phyloP scores from a whole-genome alignment of 2,113 vertebrate genomes.

The Elaphurus davidianus region DNA sequence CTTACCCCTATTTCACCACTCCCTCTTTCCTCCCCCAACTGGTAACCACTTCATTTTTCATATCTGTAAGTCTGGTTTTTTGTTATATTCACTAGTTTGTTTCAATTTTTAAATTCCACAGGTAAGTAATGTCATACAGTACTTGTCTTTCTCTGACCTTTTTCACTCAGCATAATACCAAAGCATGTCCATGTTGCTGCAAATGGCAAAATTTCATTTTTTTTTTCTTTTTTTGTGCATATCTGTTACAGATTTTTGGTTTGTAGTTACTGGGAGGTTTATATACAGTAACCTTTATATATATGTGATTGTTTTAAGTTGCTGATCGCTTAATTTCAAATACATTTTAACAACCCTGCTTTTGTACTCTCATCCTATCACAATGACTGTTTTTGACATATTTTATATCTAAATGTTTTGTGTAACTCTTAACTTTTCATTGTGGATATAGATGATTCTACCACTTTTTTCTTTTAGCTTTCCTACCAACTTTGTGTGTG shows the following conservation, averaged over 20 bases:
- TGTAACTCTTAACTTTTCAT: too few species aligned
- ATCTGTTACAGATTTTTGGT: neutral
- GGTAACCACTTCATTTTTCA: neutral
- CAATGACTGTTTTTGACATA: neutral
- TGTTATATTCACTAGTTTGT: neutral
- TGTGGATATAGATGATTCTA: neutral
- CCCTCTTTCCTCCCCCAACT: neutral
- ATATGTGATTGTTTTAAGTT: neutral
- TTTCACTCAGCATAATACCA: neutral
- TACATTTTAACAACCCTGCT: neutral
- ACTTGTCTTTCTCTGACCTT: neutral
- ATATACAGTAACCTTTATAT: neutral
- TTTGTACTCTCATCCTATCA: neutral
- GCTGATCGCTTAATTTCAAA: neutral
- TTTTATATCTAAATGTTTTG: neutral
- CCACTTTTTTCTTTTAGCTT: neutral
- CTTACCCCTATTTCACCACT: neutral
- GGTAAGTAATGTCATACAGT: neutral
- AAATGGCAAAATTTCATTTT: neutral
- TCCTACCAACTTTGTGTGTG: neutral
- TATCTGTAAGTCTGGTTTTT: neutral
- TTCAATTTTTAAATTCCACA: neutral
- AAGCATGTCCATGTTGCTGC: neutral
- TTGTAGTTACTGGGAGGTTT: neutral
- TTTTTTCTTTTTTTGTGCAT: neutral